Conservation (phyloP, 2,797 vertebrate species). For the Zalophus californianus region DNA sequence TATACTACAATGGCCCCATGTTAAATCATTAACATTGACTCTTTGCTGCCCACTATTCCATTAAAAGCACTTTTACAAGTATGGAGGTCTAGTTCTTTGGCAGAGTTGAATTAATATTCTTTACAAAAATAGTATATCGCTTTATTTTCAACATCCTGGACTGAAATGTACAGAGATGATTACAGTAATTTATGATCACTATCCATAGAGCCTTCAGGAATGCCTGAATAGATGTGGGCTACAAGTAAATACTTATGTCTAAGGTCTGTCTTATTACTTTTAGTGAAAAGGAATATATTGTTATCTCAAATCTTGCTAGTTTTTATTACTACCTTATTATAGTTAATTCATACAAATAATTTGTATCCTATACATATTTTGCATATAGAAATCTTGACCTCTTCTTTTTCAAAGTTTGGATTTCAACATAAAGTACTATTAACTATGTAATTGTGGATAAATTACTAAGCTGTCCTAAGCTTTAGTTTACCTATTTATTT, state of each 20-base stretch:
- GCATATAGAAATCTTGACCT: constrained; percentile 6
- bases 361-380: neutral
- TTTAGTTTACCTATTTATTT: neutral
- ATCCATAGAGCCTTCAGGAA: neutral
- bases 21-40: constrained; percentile 24
- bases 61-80: neutral
- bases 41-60: neutral
- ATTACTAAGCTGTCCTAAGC: neutral
- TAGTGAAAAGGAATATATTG: neutral
- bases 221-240: neutral
- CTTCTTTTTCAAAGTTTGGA: neutral
- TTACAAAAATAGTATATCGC: neutral
- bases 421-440: neutral
- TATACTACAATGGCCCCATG: neutral
- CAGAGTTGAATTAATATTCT: constrained; percentile 16
- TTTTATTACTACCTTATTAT: neutral
- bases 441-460: neutral
- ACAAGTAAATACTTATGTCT: neutral
- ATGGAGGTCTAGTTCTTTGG: neutral
- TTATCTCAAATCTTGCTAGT: neutral
- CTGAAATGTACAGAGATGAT: neutral
- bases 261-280: neutral
- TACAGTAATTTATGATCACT: neutral
- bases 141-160: neutral
- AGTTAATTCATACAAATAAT: neutral